Percentiles rank a stretch among this genome's conserved stretches.
Conservation (phyloP, 2,888 invertebrate genomes). For the Bibio marci region DNA sequence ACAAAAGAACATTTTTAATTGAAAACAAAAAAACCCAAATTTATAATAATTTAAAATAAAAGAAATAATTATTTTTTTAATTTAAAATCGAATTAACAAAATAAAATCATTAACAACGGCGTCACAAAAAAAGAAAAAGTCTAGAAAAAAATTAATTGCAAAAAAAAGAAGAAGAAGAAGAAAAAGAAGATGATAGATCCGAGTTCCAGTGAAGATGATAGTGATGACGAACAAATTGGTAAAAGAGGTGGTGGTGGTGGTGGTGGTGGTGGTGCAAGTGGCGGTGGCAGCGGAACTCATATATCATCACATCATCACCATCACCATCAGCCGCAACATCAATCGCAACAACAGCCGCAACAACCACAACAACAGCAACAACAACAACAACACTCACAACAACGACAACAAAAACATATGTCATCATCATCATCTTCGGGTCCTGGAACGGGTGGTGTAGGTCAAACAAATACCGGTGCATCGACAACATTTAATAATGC, state of each 20-base stretch:
- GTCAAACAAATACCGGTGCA: slow-evolving; percentile 1
- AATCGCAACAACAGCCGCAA: neutral
- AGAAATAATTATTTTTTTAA: too few relatives aligned
- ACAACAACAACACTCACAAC: slow-evolving; percentile 4
- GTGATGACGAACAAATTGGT: slow-evolving; percentile 69
- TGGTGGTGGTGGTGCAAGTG: slow-evolving; percentile 9
- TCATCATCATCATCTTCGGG: slow-evolving; percentile 3
- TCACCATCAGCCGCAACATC: neutral
- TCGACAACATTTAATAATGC: slow-evolving; percentile 14
- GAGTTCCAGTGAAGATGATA: slow-evolving; percentile 91
- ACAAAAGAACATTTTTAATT: too few relatives aligned
- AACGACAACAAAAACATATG: neutral
- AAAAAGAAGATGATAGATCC: slow-evolving; percentile 67
- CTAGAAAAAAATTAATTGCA: too few relatives aligned
- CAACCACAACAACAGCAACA: neutral
- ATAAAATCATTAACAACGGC: too few relatives aligned
- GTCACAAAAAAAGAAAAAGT: too few relatives aligned
- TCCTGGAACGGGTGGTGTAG: neutral
- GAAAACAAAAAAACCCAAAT: too few relatives aligned
- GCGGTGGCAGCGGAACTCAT: slow-evolving; percentile 3
- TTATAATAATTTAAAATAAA: too few relatives aligned
- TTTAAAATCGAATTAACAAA: too few relatives aligned
- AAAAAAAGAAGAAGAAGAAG: too few relatives aligned
- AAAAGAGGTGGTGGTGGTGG: slow-evolving; percentile 17
- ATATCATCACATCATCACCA: slow-evolving; percentile 7